Evolutionary conservation across 2,888 invertebrate species (phyloP).

Genomic region (Halictus quadricinctus): DNA sequence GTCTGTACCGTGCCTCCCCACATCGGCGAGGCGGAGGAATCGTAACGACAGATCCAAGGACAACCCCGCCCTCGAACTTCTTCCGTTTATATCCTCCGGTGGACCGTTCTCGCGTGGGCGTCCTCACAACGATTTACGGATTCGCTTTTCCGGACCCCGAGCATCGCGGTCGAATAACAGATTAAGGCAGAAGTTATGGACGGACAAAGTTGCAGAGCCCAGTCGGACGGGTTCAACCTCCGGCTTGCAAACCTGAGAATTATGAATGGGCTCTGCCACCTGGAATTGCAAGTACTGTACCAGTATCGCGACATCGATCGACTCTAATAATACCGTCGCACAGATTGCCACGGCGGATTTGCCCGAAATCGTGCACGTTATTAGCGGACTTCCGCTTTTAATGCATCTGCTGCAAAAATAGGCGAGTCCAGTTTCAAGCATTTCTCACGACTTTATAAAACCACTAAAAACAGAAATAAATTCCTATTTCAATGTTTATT

Average conservation of each 20-base stretch:
- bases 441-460: no score
- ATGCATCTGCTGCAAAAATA: not conserved
- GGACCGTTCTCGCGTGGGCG: conserved; percentile 12
- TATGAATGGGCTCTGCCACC: not conserved
- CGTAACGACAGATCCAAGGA: not conserved
- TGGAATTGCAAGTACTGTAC: not conserved
- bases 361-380: not conserved
- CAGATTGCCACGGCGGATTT: not conserved
- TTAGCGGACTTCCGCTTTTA: not conserved
- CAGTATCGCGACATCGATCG: not conserved
- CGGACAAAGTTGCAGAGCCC: conserved; percentile 1
- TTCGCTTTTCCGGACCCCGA: conserved; percentile 17
- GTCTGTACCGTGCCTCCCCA: not conserved
- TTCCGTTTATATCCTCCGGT: not conserved
- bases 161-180: conserved; percentile 12
- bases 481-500: no score
- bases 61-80: not conserved
- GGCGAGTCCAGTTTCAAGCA: not conserved
- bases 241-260: conserved; percentile 7
- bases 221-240: conserved; percentile 11
- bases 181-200: not conserved
- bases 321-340: not conserved
- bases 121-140: not conserved
- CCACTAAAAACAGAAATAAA: no score
- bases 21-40: not conserved